Base-by-base conservation (phyloP, 2,888 invertebrate genomes). In the Orthosia gracilis region DNA sequence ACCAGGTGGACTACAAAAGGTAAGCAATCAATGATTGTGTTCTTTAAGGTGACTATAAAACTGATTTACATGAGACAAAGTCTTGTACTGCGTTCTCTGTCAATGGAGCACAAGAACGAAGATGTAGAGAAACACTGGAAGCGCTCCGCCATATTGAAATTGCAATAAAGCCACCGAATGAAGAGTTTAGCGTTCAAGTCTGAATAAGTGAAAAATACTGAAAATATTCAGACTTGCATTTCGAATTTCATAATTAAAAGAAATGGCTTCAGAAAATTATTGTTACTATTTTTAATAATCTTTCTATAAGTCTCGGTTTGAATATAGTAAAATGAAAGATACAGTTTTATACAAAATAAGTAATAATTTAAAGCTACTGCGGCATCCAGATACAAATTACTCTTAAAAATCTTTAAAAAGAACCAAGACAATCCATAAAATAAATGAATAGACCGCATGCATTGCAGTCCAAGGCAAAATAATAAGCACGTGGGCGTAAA, bases 1-100 rank as follows among this genome's bases (percentile, higher is more conserved):
- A 78, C 82, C 85, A 83, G 79, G 82, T 84, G 76, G 73, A 76
- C 71, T 73, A 76, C 47, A 78, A 80, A 80, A 75, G 82, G 73
- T 61, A 70, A 67, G 71, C 65, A 81, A 84, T 83, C 73, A 81
- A 71, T 80, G 77, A 77, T 81, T 76, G 74, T 84, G 65, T 81
- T 83, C 31, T 73, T 64, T 73, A 71, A 73, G 50, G 49, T 40
- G 65, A 59, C 63, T 73, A 82, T 88, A 84, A 84, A 88, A 82
- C 61, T 78, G 70, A 83, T 89, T 88, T 78, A 85, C 71, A 82
- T 83, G 69, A 76, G 54, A 80, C 64, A 47, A 71, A 62, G 40
- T 72, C 63, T 63, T 69, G 17, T 65, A 58, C 62, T 21, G 18
- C 13, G n/a, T 3, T 11, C 12, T 52, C 7, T 54, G 49, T 62